Conservation (phyloP, 2,888 invertebrate species). For the Volucella inflata region DNA sequence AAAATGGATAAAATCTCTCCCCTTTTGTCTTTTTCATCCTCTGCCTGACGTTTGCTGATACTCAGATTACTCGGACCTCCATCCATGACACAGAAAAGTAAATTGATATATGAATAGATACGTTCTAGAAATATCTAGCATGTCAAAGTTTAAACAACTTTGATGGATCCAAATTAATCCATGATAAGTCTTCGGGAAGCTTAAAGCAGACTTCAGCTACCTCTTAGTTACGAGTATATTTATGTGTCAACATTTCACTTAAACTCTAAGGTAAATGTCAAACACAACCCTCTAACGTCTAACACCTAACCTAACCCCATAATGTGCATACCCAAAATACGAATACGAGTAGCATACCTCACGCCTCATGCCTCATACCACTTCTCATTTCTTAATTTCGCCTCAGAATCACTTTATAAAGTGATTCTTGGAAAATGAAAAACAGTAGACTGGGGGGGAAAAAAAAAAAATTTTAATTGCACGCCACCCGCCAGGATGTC, state of each 20-base stretch:
- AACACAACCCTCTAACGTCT: slow-evolving; percentile 37
- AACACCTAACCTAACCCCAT: no score
- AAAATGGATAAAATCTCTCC: neutral
- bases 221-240: slow-evolving; percentile 25
- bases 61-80: no score
- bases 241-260: slow-evolving; percentile 51
- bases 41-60: no score
- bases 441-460: neutral
- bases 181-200: neutral
- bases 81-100: no score
- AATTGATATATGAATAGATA: no score
- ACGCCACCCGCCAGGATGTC: slow-evolving; percentile 48
- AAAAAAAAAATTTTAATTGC: slow-evolving; percentile 45
- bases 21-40: no score
- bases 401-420: slow-evolving; percentile 12
- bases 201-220: neutral
- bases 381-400: slow-evolving; percentile 23
- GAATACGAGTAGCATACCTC: no score
- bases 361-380: no score
- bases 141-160: slow-evolving; percentile 49
- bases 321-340: no score
- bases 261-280: slow-evolving; percentile 61
- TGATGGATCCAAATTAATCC: slow-evolving; percentile 39
- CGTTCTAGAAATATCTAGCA: neutral
- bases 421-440: neutral